Evolutionary conservation across 2,113 vertebrate genomes (phyloP), one percentile per base, ranked within the genome.

Genomic region (Oceanites oceanicus): DNA sequence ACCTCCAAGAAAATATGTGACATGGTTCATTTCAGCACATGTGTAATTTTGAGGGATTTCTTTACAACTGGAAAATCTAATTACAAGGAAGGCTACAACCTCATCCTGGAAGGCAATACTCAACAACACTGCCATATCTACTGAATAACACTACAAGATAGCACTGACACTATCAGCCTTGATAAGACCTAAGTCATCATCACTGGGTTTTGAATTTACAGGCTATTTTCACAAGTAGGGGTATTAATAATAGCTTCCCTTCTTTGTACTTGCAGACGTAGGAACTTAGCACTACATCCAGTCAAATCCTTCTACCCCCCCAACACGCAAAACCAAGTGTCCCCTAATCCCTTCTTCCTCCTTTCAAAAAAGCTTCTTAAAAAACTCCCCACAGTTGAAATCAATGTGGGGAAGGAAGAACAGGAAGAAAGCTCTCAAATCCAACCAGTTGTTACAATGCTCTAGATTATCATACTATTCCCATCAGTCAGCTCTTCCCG

Each of bases 61-160:
- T 92, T 86, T 80, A 58, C 42, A 84, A 17, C 32, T 71, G 86
- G 84, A 95, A 91, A 92, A 94, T 84, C 55, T 74, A 86, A 71
- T 86, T 94, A 84, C 16, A 68, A 63, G 38, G 73, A 90, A 87
- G 22, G 34, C 50, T 86, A 53, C 25, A 27, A 74, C 30, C 34
- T 70, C 26, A 44, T 59, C 32, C 55, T 80, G 68, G 32, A 86
- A 86, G 75, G 50, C 50, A 65, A 25, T 1, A 49, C 50, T 49
- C 36, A 88, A 14, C 27, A 49, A 2, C 58, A 23, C 9, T 55
- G 32, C 50, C 44, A 13, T 62, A 45, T 17, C 36, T 83, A 5
- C 17, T 53, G 63, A 62, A 36, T 18, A 88, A 6, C 27, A 66
- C 59, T 49, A 30, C n/a, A 42, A 38, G 49, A 23, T 18, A 44